phyloP scores from a whole-genome alignment of 2,797 vertebrate genomes.

The Prionace glauca region DNA sequence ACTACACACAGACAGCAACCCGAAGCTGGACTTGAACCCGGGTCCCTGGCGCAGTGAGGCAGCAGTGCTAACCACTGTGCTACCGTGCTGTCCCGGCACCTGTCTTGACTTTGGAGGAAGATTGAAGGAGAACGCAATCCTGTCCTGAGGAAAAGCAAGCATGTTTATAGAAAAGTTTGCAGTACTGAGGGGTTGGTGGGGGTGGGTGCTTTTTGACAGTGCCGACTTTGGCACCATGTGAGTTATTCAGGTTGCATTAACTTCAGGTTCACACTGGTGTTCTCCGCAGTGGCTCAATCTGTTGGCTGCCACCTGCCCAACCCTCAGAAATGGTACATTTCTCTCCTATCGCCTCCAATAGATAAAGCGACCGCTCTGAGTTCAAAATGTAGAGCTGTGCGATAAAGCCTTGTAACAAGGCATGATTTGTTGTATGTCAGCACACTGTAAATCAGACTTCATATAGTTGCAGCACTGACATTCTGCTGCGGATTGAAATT shows the following conservation, averaged over 20 bases:
- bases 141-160: neutral
- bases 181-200: neutral
- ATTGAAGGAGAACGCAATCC: neutral
- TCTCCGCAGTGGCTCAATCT: neutral
- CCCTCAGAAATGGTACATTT: neutral
- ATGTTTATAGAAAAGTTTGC: neutral
- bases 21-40: too few relatives aligned
- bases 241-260: neutral
- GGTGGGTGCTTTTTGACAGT: neutral
- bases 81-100: neutral
- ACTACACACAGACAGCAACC: too few relatives aligned
- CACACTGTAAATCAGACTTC: slow-evolving; percentile 45
- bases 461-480: slow-evolving; percentile 48
- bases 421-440: slow-evolving; percentile 50
- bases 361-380: neutral
- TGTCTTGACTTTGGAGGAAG: neutral
- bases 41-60: too few relatives aligned
- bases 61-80: too few relatives aligned
- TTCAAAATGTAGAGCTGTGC: neutral
- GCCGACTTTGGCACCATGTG: neutral
- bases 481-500: slow-evolving; percentile 66
- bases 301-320: neutral
- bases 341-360: neutral
- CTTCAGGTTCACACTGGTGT: neutral
- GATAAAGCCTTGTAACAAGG: slow-evolving; percentile 37